Evolutionary conservation across 2,797 vertebrate genomes (phyloP).

Genomic region (Sylvia borin): DNA sequence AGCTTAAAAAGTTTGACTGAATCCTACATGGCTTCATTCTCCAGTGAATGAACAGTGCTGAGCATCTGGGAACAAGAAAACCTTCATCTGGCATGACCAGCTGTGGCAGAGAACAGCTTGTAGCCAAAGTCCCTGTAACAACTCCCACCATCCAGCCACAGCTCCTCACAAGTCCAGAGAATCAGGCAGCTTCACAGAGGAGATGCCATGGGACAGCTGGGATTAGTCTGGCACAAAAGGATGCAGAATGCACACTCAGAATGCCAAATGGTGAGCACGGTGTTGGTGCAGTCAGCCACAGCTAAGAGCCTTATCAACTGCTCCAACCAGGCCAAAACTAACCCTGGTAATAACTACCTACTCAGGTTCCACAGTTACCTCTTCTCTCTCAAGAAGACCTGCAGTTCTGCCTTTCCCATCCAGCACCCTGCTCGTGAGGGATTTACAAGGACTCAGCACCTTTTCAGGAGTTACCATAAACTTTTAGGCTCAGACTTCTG

Average conservation of each 20-base stretch:
- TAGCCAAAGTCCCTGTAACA: background rate
- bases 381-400: background rate
- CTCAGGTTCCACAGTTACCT: background rate
- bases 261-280: accelerated
- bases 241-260: background rate
- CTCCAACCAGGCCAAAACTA: background rate
- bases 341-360: background rate
- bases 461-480: background rate
- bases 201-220: accelerated
- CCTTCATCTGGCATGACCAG: background rate
- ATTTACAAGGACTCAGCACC: background rate
- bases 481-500: background rate
- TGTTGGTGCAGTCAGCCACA: background rate
- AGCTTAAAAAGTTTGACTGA: background rate
- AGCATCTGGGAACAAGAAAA: background rate
- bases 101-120: background rate
- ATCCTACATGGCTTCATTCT: background rate
- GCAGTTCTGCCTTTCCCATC: background rate
- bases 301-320: background rate
- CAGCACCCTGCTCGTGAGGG: background rate
- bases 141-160: background rate
- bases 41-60: accelerated
- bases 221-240: background rate
- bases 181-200: background rate
- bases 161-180: background rate